These are phyloP conservation scores for Cebidichthys violaceus DNA, from an alignment of 2,113 vertebrate species.

Conservation along the genomic window DNA sequence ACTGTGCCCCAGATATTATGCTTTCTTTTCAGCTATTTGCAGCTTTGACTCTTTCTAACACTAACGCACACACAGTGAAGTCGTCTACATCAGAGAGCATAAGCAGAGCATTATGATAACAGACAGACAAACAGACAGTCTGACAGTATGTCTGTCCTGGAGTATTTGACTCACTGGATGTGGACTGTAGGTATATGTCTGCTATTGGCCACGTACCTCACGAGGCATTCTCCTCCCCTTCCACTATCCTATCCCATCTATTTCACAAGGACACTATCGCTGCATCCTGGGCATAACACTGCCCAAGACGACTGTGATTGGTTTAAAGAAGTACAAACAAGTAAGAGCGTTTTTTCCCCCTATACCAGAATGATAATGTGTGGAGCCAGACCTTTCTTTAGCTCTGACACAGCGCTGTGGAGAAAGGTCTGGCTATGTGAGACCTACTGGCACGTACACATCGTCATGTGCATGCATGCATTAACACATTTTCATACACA, in stretches of 20 bases:
- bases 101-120: conserved; percentile 23
- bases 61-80: conserved; percentile 5
- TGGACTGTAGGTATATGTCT: background rate
- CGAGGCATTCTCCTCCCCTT: background rate
- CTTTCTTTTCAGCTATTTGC: conserved; percentile 12
- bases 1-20: conserved; percentile 1
- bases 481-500: conserved; percentile 14
- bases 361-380: background rate
- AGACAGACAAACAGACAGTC: conserved; percentile 16
- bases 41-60: conserved; percentile 14
- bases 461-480: conserved; percentile 3
- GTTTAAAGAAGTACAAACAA: background rate
- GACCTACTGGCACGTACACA: conserved; percentile 24
- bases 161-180: background rate
- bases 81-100: conserved; percentile 13
- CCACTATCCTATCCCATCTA: background rate
- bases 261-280: background rate
- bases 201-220: background rate
- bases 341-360: background rate
- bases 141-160: conserved; percentile 5
- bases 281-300: background rate
- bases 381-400: background rate
- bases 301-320: background rate
- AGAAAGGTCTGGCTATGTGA: background rate
- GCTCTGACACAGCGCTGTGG: background rate